A percentile compares a stretch with the other conserved stretches of the same genome.
Conservation (phyloP, 2,888 invertebrate genomes). For the Quadriops clusia region DNA sequence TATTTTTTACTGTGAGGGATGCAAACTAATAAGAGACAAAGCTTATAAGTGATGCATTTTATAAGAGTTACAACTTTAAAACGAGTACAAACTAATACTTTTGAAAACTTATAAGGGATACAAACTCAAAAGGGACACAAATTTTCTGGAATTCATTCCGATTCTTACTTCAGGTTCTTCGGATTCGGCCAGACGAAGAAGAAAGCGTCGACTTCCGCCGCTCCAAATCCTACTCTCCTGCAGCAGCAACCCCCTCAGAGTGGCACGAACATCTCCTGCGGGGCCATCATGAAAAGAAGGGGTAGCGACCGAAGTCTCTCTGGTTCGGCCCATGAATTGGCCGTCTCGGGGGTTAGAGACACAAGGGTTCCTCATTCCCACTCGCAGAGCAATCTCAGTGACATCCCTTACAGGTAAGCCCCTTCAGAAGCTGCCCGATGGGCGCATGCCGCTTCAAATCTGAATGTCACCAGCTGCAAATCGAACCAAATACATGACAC, state of each 20-base stretch:
- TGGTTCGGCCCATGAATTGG: conserved; percentile 73
- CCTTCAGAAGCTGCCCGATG: background rate
- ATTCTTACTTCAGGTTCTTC: conserved; percentile 56
- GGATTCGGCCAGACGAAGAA: conserved; percentile 82
- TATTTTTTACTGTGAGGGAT: too few relatives aligned
- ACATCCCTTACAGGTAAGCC: conserved; percentile 66
- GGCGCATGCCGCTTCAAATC: background rate
- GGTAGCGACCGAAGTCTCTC: conserved; percentile 77
- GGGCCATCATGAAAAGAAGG: conserved; percentile 49
- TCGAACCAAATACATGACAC: conserved; percentile 15
- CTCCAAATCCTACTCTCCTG: conserved; percentile 39
- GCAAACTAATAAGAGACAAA: too few relatives aligned
- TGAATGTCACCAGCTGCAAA: conserved; percentile 12
- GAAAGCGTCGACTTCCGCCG: conserved; percentile 54
- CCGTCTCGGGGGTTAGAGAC: conserved; percentile 55
- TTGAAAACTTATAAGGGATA: too few relatives aligned
- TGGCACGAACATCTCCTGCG: conserved; percentile 30
- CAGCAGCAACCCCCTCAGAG: conserved; percentile 34
- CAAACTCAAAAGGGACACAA: too few relatives aligned
- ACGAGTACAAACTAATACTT: too few relatives aligned
- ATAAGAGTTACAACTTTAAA: too few relatives aligned
- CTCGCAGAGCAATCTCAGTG: conserved; percentile 81
- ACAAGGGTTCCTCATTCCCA: conserved; percentile 71
- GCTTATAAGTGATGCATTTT: too few relatives aligned
- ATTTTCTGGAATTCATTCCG: background rate